Percentiles rank a stretch among this genome's conserved stretches.
phyloP scores from a whole-genome alignment of 2,113 vertebrate species.

The Neolamprologus cancellatus region DNA sequence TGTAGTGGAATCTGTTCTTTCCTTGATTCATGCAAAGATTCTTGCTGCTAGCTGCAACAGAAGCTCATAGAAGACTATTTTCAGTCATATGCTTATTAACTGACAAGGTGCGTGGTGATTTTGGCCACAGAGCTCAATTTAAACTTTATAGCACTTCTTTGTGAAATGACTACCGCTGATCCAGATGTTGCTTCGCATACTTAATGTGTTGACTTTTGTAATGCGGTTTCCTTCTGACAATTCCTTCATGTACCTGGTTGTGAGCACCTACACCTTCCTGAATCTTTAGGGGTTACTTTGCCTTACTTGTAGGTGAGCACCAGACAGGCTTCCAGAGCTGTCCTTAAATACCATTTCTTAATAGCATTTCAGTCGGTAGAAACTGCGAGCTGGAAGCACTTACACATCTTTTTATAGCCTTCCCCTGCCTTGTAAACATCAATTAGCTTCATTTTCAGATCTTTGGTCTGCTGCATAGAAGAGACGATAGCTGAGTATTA shows the following conservation, averaged over 20 bases:
- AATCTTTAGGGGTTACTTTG: background rate
- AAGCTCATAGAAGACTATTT: background rate
- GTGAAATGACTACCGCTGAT: background rate
- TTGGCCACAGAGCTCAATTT: background rate
- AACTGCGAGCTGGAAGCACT: background rate
- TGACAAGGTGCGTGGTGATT: fast-evolving
- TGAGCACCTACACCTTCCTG: background rate
- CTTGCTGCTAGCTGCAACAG: background rate
- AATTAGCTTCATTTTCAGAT: background rate
- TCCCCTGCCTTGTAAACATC: background rate
- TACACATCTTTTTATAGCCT: background rate
- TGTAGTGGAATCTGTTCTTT: background rate
- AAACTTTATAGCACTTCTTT: background rate
- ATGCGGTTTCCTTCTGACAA: background rate
- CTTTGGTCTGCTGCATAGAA: background rate
- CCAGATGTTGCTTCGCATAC: background rate
- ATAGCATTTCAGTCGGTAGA: background rate
- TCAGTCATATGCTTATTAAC: background rate
- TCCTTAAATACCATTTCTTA: background rate
- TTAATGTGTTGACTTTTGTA: background rate
- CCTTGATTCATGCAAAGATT: background rate
- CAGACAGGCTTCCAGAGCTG: background rate
- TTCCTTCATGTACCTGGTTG: background rate
- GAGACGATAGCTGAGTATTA: background rate
- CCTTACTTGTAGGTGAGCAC: background rate